These are phyloP conservation scores for Entomyzon cyanotis DNA, from an alignment of 2,113 vertebrate species.

Conservation along the genomic window DNA sequence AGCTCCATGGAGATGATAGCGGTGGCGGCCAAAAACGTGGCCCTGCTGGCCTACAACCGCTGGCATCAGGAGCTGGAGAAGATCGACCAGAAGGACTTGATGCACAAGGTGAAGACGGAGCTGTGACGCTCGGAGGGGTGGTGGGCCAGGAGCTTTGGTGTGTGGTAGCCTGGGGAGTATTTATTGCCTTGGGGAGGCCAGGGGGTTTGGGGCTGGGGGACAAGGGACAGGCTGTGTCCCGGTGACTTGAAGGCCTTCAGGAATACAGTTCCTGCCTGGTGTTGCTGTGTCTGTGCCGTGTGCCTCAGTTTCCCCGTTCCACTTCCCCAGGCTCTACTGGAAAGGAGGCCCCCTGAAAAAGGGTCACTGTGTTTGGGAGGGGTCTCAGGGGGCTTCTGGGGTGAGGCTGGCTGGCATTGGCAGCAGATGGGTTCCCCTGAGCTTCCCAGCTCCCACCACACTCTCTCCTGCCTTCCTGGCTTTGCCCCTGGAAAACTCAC, in stretches of 20 bases:
- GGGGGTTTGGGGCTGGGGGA: neutral
- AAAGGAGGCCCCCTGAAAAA: neutral
- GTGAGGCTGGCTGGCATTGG: fast-evolving
- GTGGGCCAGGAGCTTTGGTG: neutral
- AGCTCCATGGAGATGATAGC: conserved; percentile 96
- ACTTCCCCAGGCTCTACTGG: neutral
- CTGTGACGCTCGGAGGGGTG: conserved; percentile 69
- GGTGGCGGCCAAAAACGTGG: conserved; percentile 94
- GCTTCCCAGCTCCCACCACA: neutral
- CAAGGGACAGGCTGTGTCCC: neutral
- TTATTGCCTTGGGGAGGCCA: neutral
- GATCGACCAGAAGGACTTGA: conserved; percentile 95
- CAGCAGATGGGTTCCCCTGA: neutral
- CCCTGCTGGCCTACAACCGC: conserved; percentile 91
- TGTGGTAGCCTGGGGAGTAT: conserved; percentile 11
- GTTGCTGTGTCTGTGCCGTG: neutral
- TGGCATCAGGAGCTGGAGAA: conserved; percentile 92
- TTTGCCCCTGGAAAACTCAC: neutral
- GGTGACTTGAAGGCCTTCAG: neutral
- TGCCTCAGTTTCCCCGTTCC: neutral
- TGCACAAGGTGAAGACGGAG: conserved; percentile 97
- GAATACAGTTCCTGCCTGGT: neutral
- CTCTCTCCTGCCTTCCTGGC: neutral
- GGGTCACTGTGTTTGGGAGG: neutral
- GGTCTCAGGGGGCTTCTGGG: neutral